Evolutionary conservation across 2,113 vertebrate genomes (phyloP).

Genomic region (Emydocephalus ijimae): DNA sequence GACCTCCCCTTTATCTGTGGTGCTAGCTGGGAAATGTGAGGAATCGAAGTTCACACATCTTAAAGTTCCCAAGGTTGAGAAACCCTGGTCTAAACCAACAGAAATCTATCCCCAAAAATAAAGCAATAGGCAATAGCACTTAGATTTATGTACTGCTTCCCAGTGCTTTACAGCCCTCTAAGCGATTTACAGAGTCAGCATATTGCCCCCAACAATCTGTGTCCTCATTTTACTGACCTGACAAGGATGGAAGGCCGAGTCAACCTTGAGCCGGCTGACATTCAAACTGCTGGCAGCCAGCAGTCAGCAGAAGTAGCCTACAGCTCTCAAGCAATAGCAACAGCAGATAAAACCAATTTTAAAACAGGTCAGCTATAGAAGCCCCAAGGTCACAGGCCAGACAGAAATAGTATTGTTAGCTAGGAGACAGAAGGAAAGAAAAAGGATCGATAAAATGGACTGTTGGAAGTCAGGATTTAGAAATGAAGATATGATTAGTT

Average conservation of each 20-base stretch:
- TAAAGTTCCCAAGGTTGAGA: neutral
- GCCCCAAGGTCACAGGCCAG: neutral
- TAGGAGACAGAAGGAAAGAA: neutral
- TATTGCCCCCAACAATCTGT: no score
- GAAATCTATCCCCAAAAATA: neutral
- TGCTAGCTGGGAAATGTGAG: neutral
- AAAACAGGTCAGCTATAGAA: neutral
- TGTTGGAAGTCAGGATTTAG: neutral
- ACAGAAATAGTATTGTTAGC: neutral
- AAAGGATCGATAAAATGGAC: neutral
- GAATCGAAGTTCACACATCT: neutral
- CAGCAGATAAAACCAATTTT: neutral
- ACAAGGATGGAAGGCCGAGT: no score
- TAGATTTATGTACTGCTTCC: no score
- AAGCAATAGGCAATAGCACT: neutral
- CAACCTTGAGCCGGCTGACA: no score
- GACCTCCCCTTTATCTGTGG: no score
- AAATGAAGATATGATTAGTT: neutral
- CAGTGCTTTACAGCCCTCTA: no score
- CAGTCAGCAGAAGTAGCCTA: no score
- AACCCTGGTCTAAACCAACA: neutral
- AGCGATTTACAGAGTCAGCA: no score
- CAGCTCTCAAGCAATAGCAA: neutral
- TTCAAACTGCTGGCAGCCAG: no score
- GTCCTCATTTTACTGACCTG: no score